A percentile compares a stretch with the other conserved stretches of the same genome.
Conservation (phyloP, 2,113 vertebrate species). For the Australoheros scitulus region DNA sequence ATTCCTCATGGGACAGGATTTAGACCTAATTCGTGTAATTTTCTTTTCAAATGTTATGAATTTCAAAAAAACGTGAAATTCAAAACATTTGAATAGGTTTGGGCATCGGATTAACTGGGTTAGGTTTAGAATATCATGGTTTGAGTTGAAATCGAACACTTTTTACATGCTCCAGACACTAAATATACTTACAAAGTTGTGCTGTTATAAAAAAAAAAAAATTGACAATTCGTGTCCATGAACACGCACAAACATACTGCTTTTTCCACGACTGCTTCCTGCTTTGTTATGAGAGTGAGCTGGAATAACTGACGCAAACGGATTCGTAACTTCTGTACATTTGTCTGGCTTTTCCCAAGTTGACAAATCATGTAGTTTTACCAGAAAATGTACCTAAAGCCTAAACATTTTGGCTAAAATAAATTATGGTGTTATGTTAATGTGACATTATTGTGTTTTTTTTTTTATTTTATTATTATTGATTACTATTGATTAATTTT, state of each 20-base stretch:
- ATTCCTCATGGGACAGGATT: too few species aligned
- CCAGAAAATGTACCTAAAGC: neutral
- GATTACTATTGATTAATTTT: neutral
- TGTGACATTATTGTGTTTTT: neutral
- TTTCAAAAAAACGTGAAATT: neutral
- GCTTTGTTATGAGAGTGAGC: rapidly evolving
- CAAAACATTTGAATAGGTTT: neutral
- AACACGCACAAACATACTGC: neutral
- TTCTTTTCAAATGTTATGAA: too few species aligned
- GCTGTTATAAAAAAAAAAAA: too few species aligned
- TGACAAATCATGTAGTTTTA: neutral
- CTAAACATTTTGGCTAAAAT: rapidly evolving
- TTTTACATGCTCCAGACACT: neutral
- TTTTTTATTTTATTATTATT: too few species aligned
- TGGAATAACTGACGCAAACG: rapidly evolving
- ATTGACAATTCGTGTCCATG: neutral
- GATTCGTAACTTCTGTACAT: neutral
- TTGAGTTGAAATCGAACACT: too few species aligned
- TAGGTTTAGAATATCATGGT: neutral
- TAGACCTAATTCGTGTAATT: too few species aligned
- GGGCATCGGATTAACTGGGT: rapidly evolving
- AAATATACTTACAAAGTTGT: neutral
- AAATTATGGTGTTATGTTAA: neutral
- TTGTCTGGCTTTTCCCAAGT: neutral
- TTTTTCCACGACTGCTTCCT: neutral